Conservation (phyloP, 2,797 vertebrate genomes). For the Amniataba percoides region DNA sequence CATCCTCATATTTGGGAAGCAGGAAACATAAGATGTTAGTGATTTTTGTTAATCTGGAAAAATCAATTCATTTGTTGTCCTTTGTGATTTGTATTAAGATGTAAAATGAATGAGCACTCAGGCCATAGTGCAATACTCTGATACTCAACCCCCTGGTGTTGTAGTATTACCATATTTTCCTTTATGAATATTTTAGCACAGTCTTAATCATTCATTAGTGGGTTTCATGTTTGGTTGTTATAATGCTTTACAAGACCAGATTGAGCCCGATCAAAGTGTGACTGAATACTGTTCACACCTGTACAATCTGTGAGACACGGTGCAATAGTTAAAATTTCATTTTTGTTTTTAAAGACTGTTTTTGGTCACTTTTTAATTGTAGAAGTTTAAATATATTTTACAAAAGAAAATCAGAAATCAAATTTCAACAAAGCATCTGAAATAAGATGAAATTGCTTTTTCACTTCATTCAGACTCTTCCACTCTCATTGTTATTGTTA, state of each 20-base stretch:
- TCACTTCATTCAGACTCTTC: not conserved
- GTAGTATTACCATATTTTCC: conserved; percentile 59
- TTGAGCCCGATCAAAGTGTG: conserved; percentile 1
- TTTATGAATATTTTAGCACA: conserved; percentile 72
- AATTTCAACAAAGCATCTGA: not conserved
- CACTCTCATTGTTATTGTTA: not conserved
- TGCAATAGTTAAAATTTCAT: no score
- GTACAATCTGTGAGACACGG: no score
- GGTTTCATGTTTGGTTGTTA: conserved; percentile 55
- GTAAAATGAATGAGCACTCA: conserved; percentile 3
- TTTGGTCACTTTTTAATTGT: not conserved
- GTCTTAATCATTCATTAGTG: conserved; percentile 67
- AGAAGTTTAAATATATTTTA: not conserved
- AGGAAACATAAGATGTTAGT: no score
- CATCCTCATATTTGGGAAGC: not conserved
- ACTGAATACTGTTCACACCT: not conserved
- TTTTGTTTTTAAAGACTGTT: not conserved
- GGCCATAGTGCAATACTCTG: conserved; percentile 1
- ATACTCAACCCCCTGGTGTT: conserved; percentile 12
- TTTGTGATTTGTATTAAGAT: not conserved
- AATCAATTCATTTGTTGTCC: not conserved
- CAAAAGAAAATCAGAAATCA: not conserved
- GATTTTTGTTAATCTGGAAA: no score
- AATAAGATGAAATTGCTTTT: not conserved
- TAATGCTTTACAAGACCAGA: conserved; percentile 21